A percentile compares a stretch with the other conserved stretches of the same genome.
phyloP scores from a whole-genome alignment of 2,113 vertebrate genomes.

The Cettia cetti region DNA sequence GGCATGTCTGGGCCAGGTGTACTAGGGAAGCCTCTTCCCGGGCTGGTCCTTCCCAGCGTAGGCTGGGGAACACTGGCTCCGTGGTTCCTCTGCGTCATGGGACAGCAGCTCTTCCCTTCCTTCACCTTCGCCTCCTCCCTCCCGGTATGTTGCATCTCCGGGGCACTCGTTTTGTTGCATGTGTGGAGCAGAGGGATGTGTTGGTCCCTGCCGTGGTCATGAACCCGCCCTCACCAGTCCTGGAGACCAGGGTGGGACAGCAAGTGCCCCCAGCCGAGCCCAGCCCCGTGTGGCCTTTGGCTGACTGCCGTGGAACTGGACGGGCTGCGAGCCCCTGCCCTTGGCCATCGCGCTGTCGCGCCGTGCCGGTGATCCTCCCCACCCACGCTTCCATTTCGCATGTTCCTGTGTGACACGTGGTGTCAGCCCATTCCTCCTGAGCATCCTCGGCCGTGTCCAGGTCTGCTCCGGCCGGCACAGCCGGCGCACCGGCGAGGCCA shows the following conservation, averaged over 20 bases:
- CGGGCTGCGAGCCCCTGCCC: not conserved
- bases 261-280: not conserved
- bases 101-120: not conserved
- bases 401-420: not conserved
- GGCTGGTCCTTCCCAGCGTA: not conserved
- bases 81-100: not conserved
- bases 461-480: fast-evolving
- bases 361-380: not conserved
- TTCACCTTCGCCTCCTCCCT: no score
- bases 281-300: not conserved
- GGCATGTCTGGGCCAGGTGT: not conserved
- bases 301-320: not conserved
- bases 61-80: not conserved
- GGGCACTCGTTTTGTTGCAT: not conserved
- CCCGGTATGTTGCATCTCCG: fast-evolving
- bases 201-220: not conserved
- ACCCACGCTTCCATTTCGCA: not conserved
- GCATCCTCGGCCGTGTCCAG: not conserved
- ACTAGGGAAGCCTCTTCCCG: not conserved
- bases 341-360: not conserved
- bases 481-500: fast-evolving
- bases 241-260: not conserved
- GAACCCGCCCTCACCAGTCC: not conserved
- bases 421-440: not conserved
- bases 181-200: not conserved